Evolutionary conservation across 2,797 vertebrate genomes (phyloP).

Genomic region (Chelon auratus): DNA sequence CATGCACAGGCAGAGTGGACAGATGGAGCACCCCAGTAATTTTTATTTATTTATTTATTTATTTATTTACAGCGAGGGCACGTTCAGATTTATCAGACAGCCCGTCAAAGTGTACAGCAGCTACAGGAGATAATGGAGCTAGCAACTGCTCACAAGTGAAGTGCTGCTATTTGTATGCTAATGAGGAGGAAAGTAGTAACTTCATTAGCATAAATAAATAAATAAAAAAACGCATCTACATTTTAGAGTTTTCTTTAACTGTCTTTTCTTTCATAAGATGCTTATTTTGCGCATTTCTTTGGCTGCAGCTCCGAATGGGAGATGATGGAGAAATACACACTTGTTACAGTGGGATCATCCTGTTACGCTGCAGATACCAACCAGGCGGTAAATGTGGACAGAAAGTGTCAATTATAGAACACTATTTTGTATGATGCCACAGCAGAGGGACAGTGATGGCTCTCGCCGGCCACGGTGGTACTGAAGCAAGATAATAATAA

Average conservation of each 20-base stretch:
- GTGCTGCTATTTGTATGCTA: constrained; percentile 74
- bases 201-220: constrained; percentile 53
- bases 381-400: constrained; percentile 36
- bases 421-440: constrained; percentile 12
- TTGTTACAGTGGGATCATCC: constrained; percentile 34
- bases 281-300: constrained; percentile 28
- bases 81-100: constrained; percentile 66
- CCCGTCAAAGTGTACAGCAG: constrained; percentile 58
- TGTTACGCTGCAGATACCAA: constrained; percentile 27
- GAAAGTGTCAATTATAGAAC: constrained; percentile 44
- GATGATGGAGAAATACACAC: constrained; percentile 17
- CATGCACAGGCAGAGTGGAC: constrained; percentile 51
- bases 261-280: constrained; percentile 34
- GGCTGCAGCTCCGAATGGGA: constrained; percentile 16
- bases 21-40: constrained; percentile 70
- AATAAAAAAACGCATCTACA: constrained; percentile 27
- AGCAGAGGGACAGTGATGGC: constrained; percentile 14
- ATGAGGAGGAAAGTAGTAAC: constrained; percentile 66
- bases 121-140: constrained; percentile 59
- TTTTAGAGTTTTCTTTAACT: constrained; percentile 19
- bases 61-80: constrained; percentile 60
- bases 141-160: constrained; percentile 56
- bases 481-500: constrained; percentile 42
- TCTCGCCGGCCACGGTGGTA: constrained; percentile 20
- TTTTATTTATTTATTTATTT: constrained; percentile 49